Evolutionary conservation across 2,113 vertebrate species (phyloP), one percentile per base, ranked within the genome.

Genomic region (Thryonomys swinderianus): DNA sequence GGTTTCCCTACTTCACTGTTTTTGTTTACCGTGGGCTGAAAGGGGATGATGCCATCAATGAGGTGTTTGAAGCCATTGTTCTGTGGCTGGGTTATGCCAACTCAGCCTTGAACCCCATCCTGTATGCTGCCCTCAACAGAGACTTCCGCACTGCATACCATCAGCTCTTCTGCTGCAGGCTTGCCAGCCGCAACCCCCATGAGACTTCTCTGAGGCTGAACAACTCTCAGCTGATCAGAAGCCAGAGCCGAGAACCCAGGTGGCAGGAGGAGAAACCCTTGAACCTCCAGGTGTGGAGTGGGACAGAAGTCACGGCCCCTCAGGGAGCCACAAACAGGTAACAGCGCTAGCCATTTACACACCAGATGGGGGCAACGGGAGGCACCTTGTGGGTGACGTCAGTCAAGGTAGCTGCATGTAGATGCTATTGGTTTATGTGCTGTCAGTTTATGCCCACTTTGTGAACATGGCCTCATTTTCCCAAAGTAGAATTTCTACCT

Each of bases 61-160:
- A 98, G 48, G 96, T 95, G 0, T 69, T 97, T 13, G 96, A 98
- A 48, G 98, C 98, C 10, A 48, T 99, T 0, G 99, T 99, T 1
- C 94, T 99, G 14, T 99, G 99, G 99, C 97, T 99, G 93, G 99
- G 99, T 88, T 99, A 99, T 0, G 93, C 99, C 95, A 99, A 99
- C 98, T 99, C 99, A 8, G 99, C 99, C 32, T 97, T 99, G 87
- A 99, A 99, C 95, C 99, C 99, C 57, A 97, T 99, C 51, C 98
- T 99, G 59, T 99, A 99, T 0, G 99, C 99, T 6, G 98, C 99
- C 0, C 98, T 99, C 62, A 99, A 99, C 97, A 99, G 98, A 79
- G 99, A 99, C 98, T 99, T 99, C 97, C 98, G 98, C 55, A 97
- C 53, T 1, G 99, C 99, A 0, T 99, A 99, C 71, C 98, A 98